phyloP scores from a whole-genome alignment of 2,888 invertebrate genomes.

The Agrochola lychnidis region DNA sequence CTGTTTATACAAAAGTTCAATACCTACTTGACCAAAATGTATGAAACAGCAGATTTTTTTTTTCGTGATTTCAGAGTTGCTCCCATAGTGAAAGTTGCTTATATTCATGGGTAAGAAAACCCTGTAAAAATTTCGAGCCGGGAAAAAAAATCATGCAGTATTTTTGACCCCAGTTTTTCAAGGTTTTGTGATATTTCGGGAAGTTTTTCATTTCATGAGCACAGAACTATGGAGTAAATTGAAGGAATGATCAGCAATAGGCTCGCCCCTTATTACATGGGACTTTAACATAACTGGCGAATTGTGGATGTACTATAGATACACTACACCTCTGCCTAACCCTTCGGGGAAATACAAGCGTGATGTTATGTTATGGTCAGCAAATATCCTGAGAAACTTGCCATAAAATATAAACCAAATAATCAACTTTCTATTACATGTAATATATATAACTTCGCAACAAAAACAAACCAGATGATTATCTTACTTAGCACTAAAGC shows the following conservation, averaged over 20 bases:
- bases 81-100: too few relatives aligned
- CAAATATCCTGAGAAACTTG: background rate
- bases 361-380: background rate
- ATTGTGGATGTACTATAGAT: background rate
- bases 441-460: background rate
- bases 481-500: constrained; percentile 26
- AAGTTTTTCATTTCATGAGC: background rate
- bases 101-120: too few relatives aligned
- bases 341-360: background rate
- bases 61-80: too few relatives aligned
- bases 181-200: background rate
- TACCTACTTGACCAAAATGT: too few relatives aligned
- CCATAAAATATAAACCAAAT: background rate
- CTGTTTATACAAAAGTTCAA: too few relatives aligned
- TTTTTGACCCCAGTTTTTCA: background rate
- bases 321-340: too few relatives aligned
- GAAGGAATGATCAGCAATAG: background rate
- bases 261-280: background rate
- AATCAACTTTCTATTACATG: background rate
- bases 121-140: too few relatives aligned
- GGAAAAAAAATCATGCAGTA: too few relatives aligned
- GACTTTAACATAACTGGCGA: background rate
- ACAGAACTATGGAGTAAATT: background rate
- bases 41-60: too few relatives aligned
- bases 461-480: constrained; percentile 4